Percentiles rank a stretch among this genome's conserved stretches.
phyloP scores from a whole-genome alignment of 37 sponge, comb jelly and placozoan genomes.

The Aplysina aerophoba region DNA sequence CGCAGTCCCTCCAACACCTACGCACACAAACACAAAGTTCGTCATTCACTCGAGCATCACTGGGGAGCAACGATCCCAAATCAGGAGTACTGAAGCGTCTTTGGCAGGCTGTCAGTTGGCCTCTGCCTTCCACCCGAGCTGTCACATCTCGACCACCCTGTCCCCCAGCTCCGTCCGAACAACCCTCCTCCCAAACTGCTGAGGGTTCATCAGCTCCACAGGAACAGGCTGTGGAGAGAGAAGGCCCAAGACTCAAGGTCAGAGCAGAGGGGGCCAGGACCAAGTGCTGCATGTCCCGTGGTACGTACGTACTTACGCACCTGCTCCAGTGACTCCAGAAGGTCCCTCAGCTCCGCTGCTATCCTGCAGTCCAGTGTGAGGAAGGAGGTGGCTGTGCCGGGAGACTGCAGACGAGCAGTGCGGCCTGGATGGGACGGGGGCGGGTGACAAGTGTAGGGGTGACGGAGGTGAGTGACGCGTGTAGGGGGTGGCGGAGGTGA shows the following conservation, averaged over 20 bases:
- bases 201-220: conserved; percentile 33
- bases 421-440: conserved; percentile 12
- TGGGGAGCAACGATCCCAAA: too few relatives aligned
- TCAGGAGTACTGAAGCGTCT: too few relatives aligned
- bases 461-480: too few relatives aligned
- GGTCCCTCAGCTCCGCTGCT: conserved; percentile 39
- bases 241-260: background rate
- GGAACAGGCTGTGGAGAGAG: conserved; percentile 9
- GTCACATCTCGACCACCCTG: conserved; percentile 8
- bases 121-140: background rate
- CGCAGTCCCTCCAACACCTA: too few relatives aligned
- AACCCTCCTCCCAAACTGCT: conserved; percentile 40
- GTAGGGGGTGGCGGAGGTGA: background rate
- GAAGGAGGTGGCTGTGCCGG: conserved; percentile 47
- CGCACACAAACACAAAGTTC: too few relatives aligned
- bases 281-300: too few relatives aligned
- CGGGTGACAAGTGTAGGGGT: background rate
- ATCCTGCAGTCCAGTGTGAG: conserved; percentile 60
- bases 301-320: background rate
- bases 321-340: conserved; percentile 38
- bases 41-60: too few relatives aligned
- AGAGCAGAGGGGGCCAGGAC: too few relatives aligned
- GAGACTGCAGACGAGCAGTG: conserved; percentile 32
- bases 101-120: too few relatives aligned
- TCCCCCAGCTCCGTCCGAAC: conserved; percentile 57